Evolutionary conservation across 2,888 invertebrate species (phyloP), one percentile per base, ranked within the genome.

Genomic region (Danaus chrysippus): DNA sequence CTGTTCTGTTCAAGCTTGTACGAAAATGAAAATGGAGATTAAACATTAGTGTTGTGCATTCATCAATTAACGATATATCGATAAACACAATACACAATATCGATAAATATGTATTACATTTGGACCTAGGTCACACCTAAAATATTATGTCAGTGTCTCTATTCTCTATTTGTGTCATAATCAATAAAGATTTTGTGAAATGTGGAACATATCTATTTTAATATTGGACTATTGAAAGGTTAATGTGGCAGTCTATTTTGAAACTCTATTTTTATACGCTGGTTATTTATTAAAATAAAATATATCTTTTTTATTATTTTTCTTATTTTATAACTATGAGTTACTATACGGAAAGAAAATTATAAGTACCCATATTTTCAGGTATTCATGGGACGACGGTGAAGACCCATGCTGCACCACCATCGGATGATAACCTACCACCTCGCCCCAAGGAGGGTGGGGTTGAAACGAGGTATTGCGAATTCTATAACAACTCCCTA

Each of bases 401-500:
- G 59, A 61, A 58, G 56, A 49, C 62, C 49, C 13, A 63, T 53
- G 83, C 81, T 42, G 81, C 82, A 3, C 84, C 86, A 42, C 88
- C 88, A 46, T 73, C 78, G 11, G 86, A 89, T 19, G 84, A 84
- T 42, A 81, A 83, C 55, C 72, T 87, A 1, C 90, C 90, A 6
- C 90, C 90, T 12, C 77, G 90, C 2, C 87, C 88, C 0, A 88
- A 87, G 77, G 87, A 82, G 66, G 90, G 87, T 10, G 82, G 84
- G n/a, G 71, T 87, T 1, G 80, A 83, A 46, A 93, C 94, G 6
- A 90, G 89, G 9, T 92, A 87, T 71, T 95, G 95, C 77, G 95
- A 95, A 78, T 94, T 93, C 83, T 94, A 93, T 80, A 95, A 95
- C 77, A 91, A 91, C 23, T 78, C 87, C 0, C 73, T 76, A 13